phyloP scores from a whole-genome alignment of 1,140 invertebrate genomes.

The Anastrepha ludens region DNA sequence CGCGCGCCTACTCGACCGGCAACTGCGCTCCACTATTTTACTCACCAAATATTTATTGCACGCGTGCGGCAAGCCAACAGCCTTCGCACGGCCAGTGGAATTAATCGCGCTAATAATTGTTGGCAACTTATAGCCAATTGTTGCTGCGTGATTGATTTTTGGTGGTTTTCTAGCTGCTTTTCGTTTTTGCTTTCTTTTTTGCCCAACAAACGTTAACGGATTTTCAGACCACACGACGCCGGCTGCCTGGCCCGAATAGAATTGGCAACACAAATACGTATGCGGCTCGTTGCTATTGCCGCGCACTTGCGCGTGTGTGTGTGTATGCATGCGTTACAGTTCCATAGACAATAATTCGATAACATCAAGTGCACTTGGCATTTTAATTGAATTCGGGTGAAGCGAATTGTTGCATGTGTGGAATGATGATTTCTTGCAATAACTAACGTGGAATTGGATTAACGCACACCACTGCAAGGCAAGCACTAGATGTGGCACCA shows the following conservation, averaged over 20 bases:
- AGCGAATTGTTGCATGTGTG: slow-evolving; percentile 45
- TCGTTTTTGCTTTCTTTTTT: neutral
- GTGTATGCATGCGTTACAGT: slow-evolving; percentile 7
- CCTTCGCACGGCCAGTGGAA: neutral
- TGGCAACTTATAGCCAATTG: slow-evolving; percentile 46
- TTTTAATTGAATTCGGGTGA: slow-evolving; percentile 44
- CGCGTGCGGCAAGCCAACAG: neutral
- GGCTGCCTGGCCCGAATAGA: neutral
- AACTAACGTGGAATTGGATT: neutral
- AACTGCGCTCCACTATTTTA: neutral
- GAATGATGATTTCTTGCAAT: slow-evolving; percentile 20
- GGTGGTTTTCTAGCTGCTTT: neutral
- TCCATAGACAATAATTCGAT: slow-evolving; percentile 39
- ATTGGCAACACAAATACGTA: slow-evolving; percentile 29
- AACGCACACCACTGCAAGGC: neutral
- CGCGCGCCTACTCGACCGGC: neutral
- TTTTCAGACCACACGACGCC: neutral
- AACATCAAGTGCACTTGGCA: slow-evolving; percentile 41
- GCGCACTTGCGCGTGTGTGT: neutral
- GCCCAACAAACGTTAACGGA: neutral
- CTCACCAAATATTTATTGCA: neutral
- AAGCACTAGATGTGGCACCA: neutral
- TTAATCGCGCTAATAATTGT: slow-evolving; percentile 1
- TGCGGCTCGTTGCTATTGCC: neutral
- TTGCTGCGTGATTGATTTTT: slow-evolving; percentile 20